Conservation (phyloP, 2,888 invertebrate genomes). For the Tillus elongatus region DNA sequence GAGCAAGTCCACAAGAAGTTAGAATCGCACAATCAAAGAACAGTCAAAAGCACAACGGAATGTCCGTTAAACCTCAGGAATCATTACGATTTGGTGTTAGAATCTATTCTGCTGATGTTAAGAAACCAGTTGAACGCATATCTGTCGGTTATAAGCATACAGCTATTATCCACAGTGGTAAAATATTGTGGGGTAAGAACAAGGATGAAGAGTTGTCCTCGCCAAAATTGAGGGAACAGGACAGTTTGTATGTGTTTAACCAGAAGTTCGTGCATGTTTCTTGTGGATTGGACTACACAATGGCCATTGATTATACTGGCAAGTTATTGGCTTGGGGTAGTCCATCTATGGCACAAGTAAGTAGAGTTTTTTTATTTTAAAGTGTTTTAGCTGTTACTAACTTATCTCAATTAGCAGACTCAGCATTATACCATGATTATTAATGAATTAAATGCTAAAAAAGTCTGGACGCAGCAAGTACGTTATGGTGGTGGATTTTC, state of each 20-base stretch:
- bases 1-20: constrained; percentile 65
- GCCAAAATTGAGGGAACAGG: constrained; percentile 45
- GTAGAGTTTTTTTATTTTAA: too few species aligned
- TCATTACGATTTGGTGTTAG: constrained; percentile 38
- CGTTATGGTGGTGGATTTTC: too few species aligned
- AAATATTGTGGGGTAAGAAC: constrained; percentile 69
- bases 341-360: constrained; percentile 56
- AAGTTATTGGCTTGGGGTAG: constrained; percentile 70
- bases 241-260: constrained; percentile 29
- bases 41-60: constrained; percentile 25
- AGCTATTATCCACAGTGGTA: constrained; percentile 36
- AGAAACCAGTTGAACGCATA: constrained; percentile 28
- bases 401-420: too few species aligned
- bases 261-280: constrained; percentile 44
- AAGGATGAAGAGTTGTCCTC: constrained; percentile 83
- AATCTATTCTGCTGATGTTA: constrained; percentile 30
- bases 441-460: too few species aligned
- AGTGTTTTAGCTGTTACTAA: background rate
- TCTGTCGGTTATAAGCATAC: constrained; percentile 79
- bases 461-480: too few species aligned
- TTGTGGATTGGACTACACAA: constrained; percentile 70
- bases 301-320: constrained; percentile 58
- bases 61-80: constrained; percentile 22
- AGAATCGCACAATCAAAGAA: constrained; percentile 49
- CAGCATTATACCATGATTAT: background rate